Evolutionary conservation across 1,140 invertebrate genomes (phyloP).

Genomic region (Vollenhovia emeryi): DNA sequence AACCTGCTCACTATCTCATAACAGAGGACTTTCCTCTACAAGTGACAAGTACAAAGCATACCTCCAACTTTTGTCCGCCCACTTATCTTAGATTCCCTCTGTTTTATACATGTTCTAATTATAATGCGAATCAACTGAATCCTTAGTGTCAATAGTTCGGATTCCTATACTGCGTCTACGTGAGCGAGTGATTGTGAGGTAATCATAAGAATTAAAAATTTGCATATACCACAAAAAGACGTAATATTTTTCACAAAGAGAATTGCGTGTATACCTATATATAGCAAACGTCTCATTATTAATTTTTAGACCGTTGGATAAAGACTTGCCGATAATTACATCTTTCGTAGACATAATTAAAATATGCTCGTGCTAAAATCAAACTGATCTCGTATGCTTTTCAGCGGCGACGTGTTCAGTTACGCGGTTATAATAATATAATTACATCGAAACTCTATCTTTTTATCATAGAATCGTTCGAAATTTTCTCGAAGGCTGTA

Average conservation of each 20-base stretch:
- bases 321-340: not conserved
- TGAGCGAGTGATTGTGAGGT: not conserved
- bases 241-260: not conserved
- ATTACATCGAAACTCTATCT: conserved; percentile 3
- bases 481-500: conserved; percentile 8
- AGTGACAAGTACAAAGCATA: not conserved
- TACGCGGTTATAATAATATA: not conserved
- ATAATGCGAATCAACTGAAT: conserved; percentile 21
- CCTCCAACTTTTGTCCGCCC: not conserved
- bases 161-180: not conserved
- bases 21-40: too few species aligned
- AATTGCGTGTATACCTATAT: not conserved
- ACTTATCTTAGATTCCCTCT: not conserved
- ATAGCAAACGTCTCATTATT: too few species aligned
- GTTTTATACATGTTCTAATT: conserved; percentile 52
- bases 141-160: conserved; percentile 9
- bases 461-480: conserved; percentile 2
- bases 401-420: not conserved
- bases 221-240: not conserved
- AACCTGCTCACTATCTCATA: too few species aligned
- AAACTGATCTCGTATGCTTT: not conserved
- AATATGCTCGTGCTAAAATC: not conserved
- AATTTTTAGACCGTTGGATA: not conserved
- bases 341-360: not conserved
- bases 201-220: not conserved